A percentile compares a stretch with the other conserved stretches of the same genome.
Conservation (phyloP, 2,113 vertebrate species). For the Microtus oregoni region DNA sequence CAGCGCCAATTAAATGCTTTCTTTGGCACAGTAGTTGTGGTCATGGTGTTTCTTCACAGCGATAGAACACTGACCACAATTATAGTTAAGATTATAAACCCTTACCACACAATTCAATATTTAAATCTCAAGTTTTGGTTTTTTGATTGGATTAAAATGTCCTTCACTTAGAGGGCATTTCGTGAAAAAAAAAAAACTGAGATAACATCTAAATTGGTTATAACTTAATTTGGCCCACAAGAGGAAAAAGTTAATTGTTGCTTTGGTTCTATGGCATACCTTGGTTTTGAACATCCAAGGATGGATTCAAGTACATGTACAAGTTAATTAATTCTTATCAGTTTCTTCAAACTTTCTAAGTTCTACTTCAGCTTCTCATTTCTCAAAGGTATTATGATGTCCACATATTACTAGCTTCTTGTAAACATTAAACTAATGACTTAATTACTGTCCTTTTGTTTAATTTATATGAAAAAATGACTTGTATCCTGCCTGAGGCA, state of each 20-base stretch:
- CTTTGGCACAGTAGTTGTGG: background rate
- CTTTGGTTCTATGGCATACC: slow-evolving; percentile 16
- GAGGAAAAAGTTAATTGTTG: background rate
- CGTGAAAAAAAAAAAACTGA: slow-evolving; percentile 15
- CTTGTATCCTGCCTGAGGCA: background rate
- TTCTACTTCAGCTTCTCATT: slow-evolving; percentile 9
- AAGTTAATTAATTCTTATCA: background rate
- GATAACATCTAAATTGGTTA: background rate
- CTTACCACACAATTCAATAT: background rate
- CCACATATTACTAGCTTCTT: background rate
- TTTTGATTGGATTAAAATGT: background rate
- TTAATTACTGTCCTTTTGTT: background rate
- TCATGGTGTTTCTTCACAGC: background rate
- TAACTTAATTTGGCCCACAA: background rate
- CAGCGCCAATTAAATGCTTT: background rate
- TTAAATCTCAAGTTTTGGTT: slow-evolving; percentile 4
- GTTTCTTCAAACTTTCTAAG: background rate
- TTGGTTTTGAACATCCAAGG: slow-evolving; percentile 3
- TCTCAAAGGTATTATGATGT: slow-evolving; percentile 32
- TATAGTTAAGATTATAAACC: background rate
- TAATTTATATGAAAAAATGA: slow-evolving; percentile 15
- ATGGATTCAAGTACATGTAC: background rate
- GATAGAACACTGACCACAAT: background rate
- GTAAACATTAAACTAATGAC: background rate
- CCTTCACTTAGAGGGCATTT: background rate